phyloP scores from a whole-genome alignment of 2,113 vertebrate species.

The Xenus cinereus region DNA sequence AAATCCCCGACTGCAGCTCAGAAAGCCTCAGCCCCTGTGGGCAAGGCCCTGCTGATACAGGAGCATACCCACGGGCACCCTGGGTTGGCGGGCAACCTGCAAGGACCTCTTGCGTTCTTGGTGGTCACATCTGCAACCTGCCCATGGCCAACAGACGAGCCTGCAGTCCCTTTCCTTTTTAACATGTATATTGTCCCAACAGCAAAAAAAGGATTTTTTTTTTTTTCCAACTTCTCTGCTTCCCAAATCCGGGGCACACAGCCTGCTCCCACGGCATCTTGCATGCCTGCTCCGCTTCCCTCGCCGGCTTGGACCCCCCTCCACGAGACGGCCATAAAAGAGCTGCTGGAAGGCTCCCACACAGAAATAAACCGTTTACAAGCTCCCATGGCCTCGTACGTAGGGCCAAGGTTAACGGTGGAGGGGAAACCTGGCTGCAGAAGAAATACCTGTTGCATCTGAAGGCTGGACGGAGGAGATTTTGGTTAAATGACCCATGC shows the following conservation, averaged over 20 bases:
- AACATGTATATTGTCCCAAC: neutral
- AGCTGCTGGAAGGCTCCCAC: slow-evolving; percentile 22
- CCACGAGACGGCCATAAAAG: neutral
- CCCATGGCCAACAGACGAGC: accelerated
- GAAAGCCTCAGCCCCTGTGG: neutral
- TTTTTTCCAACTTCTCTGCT: neutral
- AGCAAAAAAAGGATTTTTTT: neutral
- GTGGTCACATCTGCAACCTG: neutral
- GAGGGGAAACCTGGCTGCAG: neutral
- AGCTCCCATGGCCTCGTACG: neutral
- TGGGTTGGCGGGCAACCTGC: neutral
- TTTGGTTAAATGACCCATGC: neutral
- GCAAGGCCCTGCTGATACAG: neutral
- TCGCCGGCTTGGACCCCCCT: neutral
- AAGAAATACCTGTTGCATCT: neutral
- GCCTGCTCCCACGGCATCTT: neutral
- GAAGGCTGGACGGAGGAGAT: neutral
- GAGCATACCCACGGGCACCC: neutral
- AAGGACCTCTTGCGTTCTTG: neutral
- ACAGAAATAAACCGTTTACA: slow-evolving; percentile 23
- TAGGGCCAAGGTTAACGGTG: neutral
- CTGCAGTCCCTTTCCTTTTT: neutral
- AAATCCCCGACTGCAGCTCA: neutral
- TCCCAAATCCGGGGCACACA: neutral
- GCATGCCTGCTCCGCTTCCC: neutral